Evolutionary conservation across 2,797 vertebrate genomes (phyloP), one percentile per base, ranked within the genome.

Genomic region (Lateolabrax maculatus): DNA sequence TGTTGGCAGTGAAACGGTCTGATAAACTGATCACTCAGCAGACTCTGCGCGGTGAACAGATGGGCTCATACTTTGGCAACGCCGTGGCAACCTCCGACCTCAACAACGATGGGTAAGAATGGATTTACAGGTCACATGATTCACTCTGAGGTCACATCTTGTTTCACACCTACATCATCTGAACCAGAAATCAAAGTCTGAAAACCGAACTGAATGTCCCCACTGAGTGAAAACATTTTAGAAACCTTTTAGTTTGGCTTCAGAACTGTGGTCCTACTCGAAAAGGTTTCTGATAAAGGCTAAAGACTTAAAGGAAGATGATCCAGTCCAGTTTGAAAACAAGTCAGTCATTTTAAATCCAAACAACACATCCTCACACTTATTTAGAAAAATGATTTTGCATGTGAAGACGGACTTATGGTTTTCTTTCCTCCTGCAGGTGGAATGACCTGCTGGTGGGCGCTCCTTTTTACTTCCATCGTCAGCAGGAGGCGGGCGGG

Each of bases 51-150:
- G 97, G 98, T 1, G 93, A 95, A 12, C 98, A 99, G 91, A 95
- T 95, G 5, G 98, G 98, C 44, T 97, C 97, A 4, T 98, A 98
- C 85, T 99, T 97, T 3, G 98, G 98, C 62, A 96, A 97, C 27
- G 92, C 96, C 18, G 87, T 99, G 65, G 96, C 96, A 74, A 84
- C 96, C 66, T 74, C 94, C 0, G 98, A 98, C 92, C 95, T 99
- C 85, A 95, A 99, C 89, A 97, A 91, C 0, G 96, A 99, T 0
- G 95, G 96, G 97, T 98, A 91, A 80, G 23, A 9, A 19, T 9
- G 11, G 16, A 5, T n/a, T 39, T 0, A 16, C 9, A 9, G 18
- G 13, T 72, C 60, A 60, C 34, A 34, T 34, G 62, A 55, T 19
- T 39, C 27, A 29, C 27, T 5, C 29, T 0, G n/a, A 44, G 27